Conservation (phyloP, 1,140 invertebrate species). For the Anoplophora glabripennis region DNA sequence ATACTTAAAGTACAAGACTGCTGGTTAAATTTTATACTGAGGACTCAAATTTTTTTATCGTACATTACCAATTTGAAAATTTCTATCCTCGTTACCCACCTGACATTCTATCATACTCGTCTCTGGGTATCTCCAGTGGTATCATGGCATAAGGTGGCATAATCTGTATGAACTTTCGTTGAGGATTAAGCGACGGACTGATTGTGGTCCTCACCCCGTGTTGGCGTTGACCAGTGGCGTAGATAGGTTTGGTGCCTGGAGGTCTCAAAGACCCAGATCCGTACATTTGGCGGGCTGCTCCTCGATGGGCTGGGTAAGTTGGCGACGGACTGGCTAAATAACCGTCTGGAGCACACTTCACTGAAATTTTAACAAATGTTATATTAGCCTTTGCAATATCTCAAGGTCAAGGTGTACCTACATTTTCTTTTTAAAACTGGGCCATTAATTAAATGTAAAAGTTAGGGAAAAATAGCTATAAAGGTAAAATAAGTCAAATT, state of each 20-base stretch:
- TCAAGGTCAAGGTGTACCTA: no score
- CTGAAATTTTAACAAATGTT: background rate
- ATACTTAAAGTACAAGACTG: no score
- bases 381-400: no score
- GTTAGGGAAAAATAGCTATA: no score
- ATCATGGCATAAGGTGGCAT: background rate
- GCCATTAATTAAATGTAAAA: no score
- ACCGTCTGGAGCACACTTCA: constrained; percentile 23
- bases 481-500: no score
- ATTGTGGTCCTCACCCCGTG: constrained; percentile 35
- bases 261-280: constrained; percentile 56
- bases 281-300: constrained; percentile 57
- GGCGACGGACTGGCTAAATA: constrained; percentile 20
- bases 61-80: background rate
- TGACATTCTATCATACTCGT: constrained; percentile 3
- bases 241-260: constrained; percentile 38
- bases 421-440: no score
- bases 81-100: background rate
- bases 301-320: constrained; percentile 48
- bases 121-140: background rate
- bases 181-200: constrained; percentile 19
- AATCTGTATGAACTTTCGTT: background rate
- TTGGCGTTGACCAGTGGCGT: constrained; percentile 31
- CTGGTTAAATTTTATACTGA: no score
- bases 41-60: no score